Evolutionary conservation across 2,888 invertebrate genomes (phyloP), one percentile per base, ranked within the genome.

Genomic region (Apodemia mormo): DNA sequence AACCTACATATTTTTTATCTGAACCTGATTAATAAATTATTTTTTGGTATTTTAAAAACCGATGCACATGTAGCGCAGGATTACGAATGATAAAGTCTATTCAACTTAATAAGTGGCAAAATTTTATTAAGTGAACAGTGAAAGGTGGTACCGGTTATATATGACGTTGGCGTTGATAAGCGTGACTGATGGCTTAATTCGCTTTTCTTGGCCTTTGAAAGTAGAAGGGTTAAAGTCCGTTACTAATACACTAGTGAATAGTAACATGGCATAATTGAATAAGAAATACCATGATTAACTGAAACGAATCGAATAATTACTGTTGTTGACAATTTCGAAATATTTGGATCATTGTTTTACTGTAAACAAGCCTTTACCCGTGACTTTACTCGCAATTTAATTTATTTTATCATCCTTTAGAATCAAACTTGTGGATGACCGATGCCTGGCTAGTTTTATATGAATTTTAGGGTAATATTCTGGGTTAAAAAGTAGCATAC

Each of bases 201-300:
- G 58, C 58, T 58, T 58, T 58, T 58, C 58, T 58, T 58, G 58
- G 58, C 58, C 58, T 33, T 58, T 58, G 58, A 58, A 58, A 58
- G 58, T 58, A 30, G 58, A 30, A 58, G 58, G 58, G 58, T 58
- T 58, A 58, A 29, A 12, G 30, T 29, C 29, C 58, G 58, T 58
- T 22, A 58, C 58, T 30, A 58, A 58, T 58, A 30, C 30, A 58
- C 4, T 12, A 30, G 12, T 30, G 10, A 58, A 49, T 14, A 12
- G 12, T 30, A 58, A 58, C 29, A 58, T 12, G 30, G 33, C 58
- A 30, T 58, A 58, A 58, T 58, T 58, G 33, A 58, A 58, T 58
- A 33, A 33, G 29, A 58, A 29, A 58, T 58, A 30, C 29, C 29
- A 56, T 22, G 29, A 58, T 58, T 58, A 58, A 58, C 30, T 58